These are phyloP conservation scores for Megalops cyprinoides DNA, from an alignment of 2,797 vertebrate species.

Conservation along the genomic window DNA sequence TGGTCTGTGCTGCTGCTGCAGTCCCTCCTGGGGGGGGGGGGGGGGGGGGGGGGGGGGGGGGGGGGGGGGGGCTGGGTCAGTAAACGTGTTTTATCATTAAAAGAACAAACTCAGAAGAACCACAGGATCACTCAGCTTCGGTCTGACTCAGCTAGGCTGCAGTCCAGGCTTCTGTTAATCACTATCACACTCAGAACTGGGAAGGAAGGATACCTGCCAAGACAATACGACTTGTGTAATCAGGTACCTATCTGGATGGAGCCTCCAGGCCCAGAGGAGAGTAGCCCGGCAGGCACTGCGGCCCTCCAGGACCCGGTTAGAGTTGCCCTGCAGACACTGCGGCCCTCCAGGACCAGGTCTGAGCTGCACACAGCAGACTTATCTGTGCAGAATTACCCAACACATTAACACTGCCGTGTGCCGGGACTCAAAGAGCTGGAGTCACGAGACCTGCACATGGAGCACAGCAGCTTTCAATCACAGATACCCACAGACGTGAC, in stretches of 20 bases:
- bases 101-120: not conserved
- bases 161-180: not conserved
- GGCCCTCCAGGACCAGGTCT: not conserved
- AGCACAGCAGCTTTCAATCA: not conserved
- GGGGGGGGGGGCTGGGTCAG: too few relatives aligned
- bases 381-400: not conserved
- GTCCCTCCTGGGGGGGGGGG: too few relatives aligned
- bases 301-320: not conserved
- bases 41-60: too few relatives aligned
- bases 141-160: not conserved
- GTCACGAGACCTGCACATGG: not conserved
- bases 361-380: not conserved
- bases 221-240: not conserved
- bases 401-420: not conserved
- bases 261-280: not conserved
- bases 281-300: not conserved
- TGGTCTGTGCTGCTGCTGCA: not conserved
- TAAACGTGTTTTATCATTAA: not conserved
- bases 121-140: not conserved
- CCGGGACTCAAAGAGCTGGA: not conserved
- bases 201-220: not conserved
- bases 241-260: not conserved
- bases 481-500: not conserved
- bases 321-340: not conserved
- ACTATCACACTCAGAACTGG: not conserved